Base-by-base conservation (phyloP, 2,888 invertebrate genomes). In the Amblyjoppa proteus region DNA sequence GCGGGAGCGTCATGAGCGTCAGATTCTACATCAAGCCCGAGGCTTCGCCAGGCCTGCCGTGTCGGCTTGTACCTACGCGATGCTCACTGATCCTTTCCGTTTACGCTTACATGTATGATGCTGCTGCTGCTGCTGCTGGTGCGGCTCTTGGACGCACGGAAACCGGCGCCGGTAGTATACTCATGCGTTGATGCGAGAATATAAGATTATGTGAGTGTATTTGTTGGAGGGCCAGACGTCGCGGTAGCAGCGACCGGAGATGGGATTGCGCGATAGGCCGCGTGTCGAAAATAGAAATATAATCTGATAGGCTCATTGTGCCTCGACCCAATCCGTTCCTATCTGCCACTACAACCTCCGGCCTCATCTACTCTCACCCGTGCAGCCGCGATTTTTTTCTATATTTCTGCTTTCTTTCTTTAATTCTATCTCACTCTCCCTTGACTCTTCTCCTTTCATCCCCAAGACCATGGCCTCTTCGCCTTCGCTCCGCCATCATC, bases 271-370 rank as follows among this genome's bases (percentile, higher is more conserved):
- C 91, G 93, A 93, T 93, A 93, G 90, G 91, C 92, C 91, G 92
- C 92, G 93, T 93, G 93, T 93, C 93, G 93, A 93, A 93, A 93
- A 93, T 93, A 93, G 93, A 93, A 93, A 93, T 93, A 93, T 93
- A 93, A 93, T 93, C 93, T 93, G 93, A 93, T 93, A 93, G 93
- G 92, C 93, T 93, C 92, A 93, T 93, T 93, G 93, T 93, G 93
- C 93, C 93, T 81, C 88, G 89, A 93, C 93, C 92, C 90, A 92
- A 91, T 91, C 90, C 89, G 64, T 64, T 87, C 91, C 91, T 93
- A 92, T 92, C 92, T 91, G 90, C 91, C 90, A 91, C 91, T 89
- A 83, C 76, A 89, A 89, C 90, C 90, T 86, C 87, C 83, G 81
- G 87, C 89, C 89, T 75, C 76, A 16, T 66, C 71, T 68, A 49